phyloP scores from a whole-genome alignment of 2,797 vertebrate species.

The Notoglanidium macrostoma region DNA sequence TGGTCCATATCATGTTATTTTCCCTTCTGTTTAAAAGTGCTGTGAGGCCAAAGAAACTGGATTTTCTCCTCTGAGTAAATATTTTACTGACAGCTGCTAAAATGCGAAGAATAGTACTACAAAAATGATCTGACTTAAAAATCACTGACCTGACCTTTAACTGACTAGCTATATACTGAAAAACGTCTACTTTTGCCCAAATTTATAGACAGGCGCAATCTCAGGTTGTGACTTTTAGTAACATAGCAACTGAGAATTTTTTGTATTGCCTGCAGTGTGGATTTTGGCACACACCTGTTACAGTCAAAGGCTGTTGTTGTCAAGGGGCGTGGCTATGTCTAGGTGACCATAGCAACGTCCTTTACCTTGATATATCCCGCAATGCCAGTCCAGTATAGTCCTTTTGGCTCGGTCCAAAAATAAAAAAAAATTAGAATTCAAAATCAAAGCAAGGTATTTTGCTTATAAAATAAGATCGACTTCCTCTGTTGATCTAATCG shows the following conservation, averaged over 20 bases:
- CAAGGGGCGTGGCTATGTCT: background rate
- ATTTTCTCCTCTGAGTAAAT: background rate
- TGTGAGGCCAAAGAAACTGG: background rate
- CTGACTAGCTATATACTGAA: background rate
- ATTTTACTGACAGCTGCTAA: background rate
- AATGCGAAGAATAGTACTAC: background rate
- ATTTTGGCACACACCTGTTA: background rate
- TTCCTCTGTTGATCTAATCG: background rate
- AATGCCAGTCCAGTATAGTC: background rate
- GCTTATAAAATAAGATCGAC: background rate
- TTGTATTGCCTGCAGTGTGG: background rate
- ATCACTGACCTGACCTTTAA: background rate
- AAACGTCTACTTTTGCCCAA: background rate
- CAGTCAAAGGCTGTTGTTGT: background rate
- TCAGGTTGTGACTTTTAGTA: background rate
- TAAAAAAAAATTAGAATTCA: background rate
- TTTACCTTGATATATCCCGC: background rate
- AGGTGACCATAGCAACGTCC: background rate
- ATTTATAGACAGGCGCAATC: background rate
- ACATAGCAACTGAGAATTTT: background rate
- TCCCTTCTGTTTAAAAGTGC: background rate
- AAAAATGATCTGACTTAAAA: background rate
- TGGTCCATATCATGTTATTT: background rate
- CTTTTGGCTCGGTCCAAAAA: background rate
- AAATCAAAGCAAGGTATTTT: background rate